Evolutionary conservation across 2,797 vertebrate genomes (phyloP), one percentile per base, ranked within the genome.

Genomic region (Tauraco hartlaubi): DNA sequence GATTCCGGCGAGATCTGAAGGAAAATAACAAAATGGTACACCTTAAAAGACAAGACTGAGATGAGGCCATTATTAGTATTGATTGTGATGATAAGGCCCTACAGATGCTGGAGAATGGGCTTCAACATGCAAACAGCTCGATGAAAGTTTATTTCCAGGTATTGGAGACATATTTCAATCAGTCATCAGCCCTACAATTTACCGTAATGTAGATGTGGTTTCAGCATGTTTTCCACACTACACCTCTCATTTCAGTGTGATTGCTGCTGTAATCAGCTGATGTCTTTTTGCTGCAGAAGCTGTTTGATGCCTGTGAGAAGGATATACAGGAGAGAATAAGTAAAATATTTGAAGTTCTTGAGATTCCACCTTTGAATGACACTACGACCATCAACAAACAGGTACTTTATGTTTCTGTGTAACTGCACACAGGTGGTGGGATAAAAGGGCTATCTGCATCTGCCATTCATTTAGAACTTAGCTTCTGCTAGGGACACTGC

Each of bases 221-320:
- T 76, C 28, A 54, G 68, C 31, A 51, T 11, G 55, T 13, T 49
- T 80, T 85, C 33, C 10, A 41, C 20, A 20, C 17, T 39, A 22
- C 1, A 19, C 28, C 10, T 73, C 28, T 64, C 1, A 1, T 66
- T 88, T 80, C 46, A 15, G 15, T 52, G 29, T 56, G 33, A 25
- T 31, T 64, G 37, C 9, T 64, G 19, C 31, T 83, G 25, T 73
- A 85, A 91, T 51, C 48, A 76, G 28, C 25, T 73, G 15, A 33
- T 81, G 35, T 25, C 58, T 92, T 77, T 89, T 39, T 17, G 9
- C 33, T 86, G 26, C 69, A 92, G 92, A 49, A 51, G 23, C 48
- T 95, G 39, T 94, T 94, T 77, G 18, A 33, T 51, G 58, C 58
- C 62, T 91, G 92, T 85, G 81, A 95, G 58, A 31, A 54, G 43